Evolutionary conservation across 37 sponge, comb jelly and placozoan species (phyloP), one percentile per base, ranked within the genome.

Genomic region (Oopsacas minuta): DNA sequence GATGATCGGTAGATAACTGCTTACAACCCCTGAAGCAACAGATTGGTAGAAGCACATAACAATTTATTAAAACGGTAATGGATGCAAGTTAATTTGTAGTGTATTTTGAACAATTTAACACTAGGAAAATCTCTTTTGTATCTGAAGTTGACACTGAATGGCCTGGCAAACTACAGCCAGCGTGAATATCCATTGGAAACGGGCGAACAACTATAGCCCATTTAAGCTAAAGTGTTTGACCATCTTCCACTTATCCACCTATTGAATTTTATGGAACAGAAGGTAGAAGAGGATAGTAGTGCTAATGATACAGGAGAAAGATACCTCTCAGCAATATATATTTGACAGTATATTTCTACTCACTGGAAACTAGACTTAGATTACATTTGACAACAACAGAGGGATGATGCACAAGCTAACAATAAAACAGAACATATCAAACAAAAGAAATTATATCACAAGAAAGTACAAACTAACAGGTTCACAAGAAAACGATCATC

Each of bases 211-310:
- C 75, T 61, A 20, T 61, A 61, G 75, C 75, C 75, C 75, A 3
- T 61, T 61, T n/a, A 5, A 61, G 75, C 75, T 61, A n/a, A 61
- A 32, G 75, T 61, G 20, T 61, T 61, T 12, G 75, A 61, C 75
- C 75, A 61, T 61, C 75, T 61, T 61, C 75, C 75, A 10, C 75
- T 61, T 12, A 10, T 61, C 7, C 75, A 34, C 20, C 30, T 61
- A 12, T n/a, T 61, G 75, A 61, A 61, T 25, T 61, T 61, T 25
- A 34, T 32, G 32, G 49, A 42, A 42, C 12, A 42, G 15, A 42
- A 42, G 15, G 7, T n/a, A 25, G 75, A 10, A n/a, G 30, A 61
- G 28, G 28, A 25, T 32, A 25, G 28, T n/a, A 34, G 28, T 61
- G 75, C 22, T 61, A 34, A 10, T 32, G 20, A 10, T n/a, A 61